These are phyloP conservation scores for Cotesia glomerata DNA, from an alignment of 1,140 invertebrate genomes.

Conservation along the genomic window DNA sequence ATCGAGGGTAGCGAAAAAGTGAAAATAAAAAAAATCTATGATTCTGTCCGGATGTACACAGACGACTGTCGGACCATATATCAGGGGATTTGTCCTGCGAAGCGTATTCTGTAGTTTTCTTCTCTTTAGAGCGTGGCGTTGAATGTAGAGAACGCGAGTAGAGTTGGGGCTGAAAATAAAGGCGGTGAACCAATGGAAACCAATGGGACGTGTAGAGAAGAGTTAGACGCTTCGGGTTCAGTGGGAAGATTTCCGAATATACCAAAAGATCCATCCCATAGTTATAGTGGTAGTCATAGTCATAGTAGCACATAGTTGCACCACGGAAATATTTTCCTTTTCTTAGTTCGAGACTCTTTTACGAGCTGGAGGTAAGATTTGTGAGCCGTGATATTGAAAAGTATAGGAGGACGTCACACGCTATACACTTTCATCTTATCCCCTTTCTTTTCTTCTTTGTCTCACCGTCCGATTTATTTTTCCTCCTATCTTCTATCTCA, in stretches of 20 bases:
- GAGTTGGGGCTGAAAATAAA: background rate
- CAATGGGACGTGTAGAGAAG: constrained; percentile 18
- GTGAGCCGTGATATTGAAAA: constrained; percentile 34
- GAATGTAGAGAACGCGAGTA: constrained; percentile 11
- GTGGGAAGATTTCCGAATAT: constrained; percentile 3
- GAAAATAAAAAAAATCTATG: constrained; percentile 5
- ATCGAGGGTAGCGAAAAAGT: background rate
- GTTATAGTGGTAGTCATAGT: background rate
- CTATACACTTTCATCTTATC: constrained; percentile 34
- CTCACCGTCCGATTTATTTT: constrained; percentile 25
- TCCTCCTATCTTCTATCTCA: background rate
- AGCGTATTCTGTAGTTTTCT: constrained; percentile 33
- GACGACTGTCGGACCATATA: constrained; percentile 25
- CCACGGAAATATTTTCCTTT: background rate
- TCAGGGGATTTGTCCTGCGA: constrained; percentile 33
- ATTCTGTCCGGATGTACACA: background rate
- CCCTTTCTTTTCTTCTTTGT: constrained; percentile 16
- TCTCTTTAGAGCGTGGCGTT: background rate
- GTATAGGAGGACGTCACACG: constrained; percentile 28
- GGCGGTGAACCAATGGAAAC: constrained; percentile 21
- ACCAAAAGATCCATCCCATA: background rate
- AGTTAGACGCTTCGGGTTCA: constrained; percentile 15
- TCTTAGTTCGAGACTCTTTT: background rate
- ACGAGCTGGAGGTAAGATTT: constrained; percentile 23
- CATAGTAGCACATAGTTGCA: background rate